Evolutionary conservation across 2,888 invertebrate species (phyloP), one percentile per base, ranked within the genome.

Genomic region (Hanleya hanleyi): DNA sequence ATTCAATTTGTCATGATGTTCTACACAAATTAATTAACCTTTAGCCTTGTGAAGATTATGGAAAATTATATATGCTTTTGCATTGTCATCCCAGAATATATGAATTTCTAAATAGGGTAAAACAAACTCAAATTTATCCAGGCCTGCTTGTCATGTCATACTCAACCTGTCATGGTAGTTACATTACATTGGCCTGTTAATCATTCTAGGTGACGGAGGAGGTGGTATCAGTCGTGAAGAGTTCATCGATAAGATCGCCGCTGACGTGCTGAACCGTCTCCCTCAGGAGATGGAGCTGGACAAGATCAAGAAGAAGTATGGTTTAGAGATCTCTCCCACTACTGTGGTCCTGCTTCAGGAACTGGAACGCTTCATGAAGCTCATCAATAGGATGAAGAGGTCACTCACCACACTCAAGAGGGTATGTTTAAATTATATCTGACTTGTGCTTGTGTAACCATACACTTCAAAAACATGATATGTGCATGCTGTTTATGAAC

Each of bases 261-360:
- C 93, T 68, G 97, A 96, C 82, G 94, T 97, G 71, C 89, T 96
- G 37, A 88, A 89, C 36, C 95, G 95, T 89, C 92, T 97, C 69
- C 97, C 97, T 0, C 89, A 90, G 15, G 92, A 93, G 77, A 97
- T 94, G 89, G 96, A 97, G 90, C 92, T 96, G 65, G 94, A 94
- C 92, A 94, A 94, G 88, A 94, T 96, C 37, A 93, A 95, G 79
- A 95, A 95, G 88, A 93, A 94, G 87, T 95, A 95, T 87, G 96
- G 96, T 84, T 92, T 95, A 91, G 93, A 93, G 80, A 94, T 97
- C 82, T 94, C 95, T 4, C 97, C 97, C 0, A 95, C 96, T 0
- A 94, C 95, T 0, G 95, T 97, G 22, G 97, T 97, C 0, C 91
- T 97, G 67, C 92, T 97, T 68, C 97, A 97, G 92, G 91, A 97